These are phyloP conservation scores for Eulemur macaco DNA, from an alignment of 2,113 vertebrate species.

Conservation along the genomic window DNA sequence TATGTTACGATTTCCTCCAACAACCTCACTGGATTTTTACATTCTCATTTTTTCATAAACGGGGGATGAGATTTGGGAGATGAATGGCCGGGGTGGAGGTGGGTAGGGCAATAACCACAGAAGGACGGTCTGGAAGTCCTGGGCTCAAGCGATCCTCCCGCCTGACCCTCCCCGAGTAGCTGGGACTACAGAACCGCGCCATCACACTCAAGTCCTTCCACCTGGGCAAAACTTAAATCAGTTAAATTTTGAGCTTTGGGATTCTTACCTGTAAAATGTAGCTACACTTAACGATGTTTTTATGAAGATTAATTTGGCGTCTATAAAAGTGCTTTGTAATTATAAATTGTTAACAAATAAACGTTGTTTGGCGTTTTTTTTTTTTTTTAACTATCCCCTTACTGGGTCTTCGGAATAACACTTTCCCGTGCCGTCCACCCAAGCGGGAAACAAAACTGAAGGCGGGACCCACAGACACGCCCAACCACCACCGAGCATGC, in stretches of 20 bases:
- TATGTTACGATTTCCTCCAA: neutral
- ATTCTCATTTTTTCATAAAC: neutral
- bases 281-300: neutral
- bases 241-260: neutral
- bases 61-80: neutral
- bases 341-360: neutral
- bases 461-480: accelerated
- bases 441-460: accelerated
- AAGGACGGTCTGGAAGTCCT: neutral
- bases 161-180: neutral
- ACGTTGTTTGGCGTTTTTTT: neutral
- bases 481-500: neutral
- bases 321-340: neutral
- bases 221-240: neutral
- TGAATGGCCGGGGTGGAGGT: neutral
- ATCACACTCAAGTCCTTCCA: neutral
- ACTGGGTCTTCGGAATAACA: accelerated
- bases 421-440: neutral
- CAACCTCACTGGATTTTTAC: neutral
- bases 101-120: too few species aligned
- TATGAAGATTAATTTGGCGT: neutral
- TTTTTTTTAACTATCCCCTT: neutral
- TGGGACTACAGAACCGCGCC: neutral
- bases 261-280: neutral
- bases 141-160: neutral